Conservation (phyloP, 2,113 vertebrate genomes). For the Cyrtonyx montezumae region DNA sequence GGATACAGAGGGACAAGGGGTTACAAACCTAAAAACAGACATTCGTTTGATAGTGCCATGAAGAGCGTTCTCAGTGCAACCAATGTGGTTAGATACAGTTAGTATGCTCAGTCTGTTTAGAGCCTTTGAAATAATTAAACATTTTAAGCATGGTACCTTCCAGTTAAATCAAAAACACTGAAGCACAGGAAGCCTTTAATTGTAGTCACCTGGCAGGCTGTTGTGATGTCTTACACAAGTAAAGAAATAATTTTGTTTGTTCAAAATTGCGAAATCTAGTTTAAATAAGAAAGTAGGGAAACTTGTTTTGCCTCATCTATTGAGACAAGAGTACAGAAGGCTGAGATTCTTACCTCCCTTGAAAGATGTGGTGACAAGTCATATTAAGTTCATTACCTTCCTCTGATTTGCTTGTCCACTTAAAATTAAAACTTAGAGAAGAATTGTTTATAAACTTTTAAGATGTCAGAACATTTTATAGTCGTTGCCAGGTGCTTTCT, state of each 20-base stretch:
- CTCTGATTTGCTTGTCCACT: not conserved
- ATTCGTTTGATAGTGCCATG: not conserved
- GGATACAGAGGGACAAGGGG: not conserved
- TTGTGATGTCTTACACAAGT: conserved; percentile 11
- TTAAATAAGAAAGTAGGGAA: conserved; percentile 18
- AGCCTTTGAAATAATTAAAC: conserved; percentile 3
- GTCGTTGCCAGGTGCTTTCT: not conserved
- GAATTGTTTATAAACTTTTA: not conserved
- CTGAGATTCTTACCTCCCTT: not conserved
- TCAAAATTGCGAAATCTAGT: conserved; percentile 9
- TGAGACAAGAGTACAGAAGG: not conserved
- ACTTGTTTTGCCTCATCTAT: conserved; percentile 31
- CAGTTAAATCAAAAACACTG: not conserved
- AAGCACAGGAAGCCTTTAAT: not conserved
- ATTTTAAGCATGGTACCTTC: not conserved
- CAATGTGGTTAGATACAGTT: not conserved
- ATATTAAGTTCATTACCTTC: not conserved
- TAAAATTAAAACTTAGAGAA: not conserved
- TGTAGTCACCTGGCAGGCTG: conserved; percentile 28
- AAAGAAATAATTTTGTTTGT: not conserved
- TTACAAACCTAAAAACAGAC: not conserved
- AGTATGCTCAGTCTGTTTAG: not conserved
- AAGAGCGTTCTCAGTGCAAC: not conserved
- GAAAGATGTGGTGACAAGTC: not conserved
- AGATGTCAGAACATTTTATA: not conserved